phyloP scores from a whole-genome alignment of 1,140 invertebrate genomes.

The Melitaea cinxia region DNA sequence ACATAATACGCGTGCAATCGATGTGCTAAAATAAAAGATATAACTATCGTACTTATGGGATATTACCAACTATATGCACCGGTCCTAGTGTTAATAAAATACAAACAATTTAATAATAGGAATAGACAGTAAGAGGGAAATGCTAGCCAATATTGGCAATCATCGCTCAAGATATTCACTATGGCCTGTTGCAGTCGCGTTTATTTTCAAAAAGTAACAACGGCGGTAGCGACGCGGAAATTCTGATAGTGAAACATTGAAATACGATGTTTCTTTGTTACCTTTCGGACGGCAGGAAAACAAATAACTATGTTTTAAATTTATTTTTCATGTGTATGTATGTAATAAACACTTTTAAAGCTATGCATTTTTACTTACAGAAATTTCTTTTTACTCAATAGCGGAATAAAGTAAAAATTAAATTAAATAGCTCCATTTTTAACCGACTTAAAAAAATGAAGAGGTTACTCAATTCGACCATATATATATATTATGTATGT shows the following conservation, averaged over 20 bases:
- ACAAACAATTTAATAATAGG: not conserved
- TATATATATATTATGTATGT: too few relatives aligned
- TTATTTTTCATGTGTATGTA: not conserved
- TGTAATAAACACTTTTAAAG: not conserved
- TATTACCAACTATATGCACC: not conserved
- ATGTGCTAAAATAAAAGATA: too few relatives aligned
- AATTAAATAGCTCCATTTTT: too few relatives aligned
- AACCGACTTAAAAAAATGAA: too few relatives aligned
- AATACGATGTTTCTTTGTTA: slow-evolving; percentile 47
- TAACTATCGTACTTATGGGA: not conserved
- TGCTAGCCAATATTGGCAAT: slow-evolving; percentile 43
- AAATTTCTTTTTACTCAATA: too few relatives aligned
- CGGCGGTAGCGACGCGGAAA: slow-evolving; percentile 50
- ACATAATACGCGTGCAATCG: too few relatives aligned
- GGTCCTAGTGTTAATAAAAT: not conserved
- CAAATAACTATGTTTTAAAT: slow-evolving; percentile 16
- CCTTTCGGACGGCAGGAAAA: slow-evolving; percentile 28
- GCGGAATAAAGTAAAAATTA: too few relatives aligned
- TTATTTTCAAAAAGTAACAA: slow-evolving; percentile 53
- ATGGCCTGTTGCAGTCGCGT: slow-evolving; percentile 46
- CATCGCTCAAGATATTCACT: slow-evolving; percentile 37
- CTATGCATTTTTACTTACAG: not conserved
- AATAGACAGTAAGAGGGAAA: slow-evolving; percentile 20
- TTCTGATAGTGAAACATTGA: slow-evolving; percentile 59
- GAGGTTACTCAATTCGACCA: too few relatives aligned